phyloP scores from a whole-genome alignment of 2,888 invertebrate genomes.

The Teleogryllus oceanicus region DNA sequence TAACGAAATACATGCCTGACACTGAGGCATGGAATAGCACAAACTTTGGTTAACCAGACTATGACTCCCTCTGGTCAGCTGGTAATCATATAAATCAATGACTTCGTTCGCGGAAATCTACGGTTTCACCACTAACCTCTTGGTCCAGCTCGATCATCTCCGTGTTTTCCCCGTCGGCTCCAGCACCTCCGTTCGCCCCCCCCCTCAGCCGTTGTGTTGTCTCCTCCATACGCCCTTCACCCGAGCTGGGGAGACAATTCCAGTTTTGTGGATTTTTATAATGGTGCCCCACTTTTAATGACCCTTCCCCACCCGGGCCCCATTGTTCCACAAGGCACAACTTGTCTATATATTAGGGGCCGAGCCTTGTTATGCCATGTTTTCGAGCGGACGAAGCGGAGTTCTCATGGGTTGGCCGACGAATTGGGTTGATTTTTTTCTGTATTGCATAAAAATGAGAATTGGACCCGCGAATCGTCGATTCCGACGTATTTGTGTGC shows the following conservation, averaged over 20 bases:
- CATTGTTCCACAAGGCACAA: constrained; percentile 18
- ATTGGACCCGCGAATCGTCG: background rate
- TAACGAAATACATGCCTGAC: too few species aligned
- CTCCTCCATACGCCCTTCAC: background rate
- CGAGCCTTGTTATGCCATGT: constrained; percentile 18
- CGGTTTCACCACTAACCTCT: background rate
- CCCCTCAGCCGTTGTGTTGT: background rate
- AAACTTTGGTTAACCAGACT: too few species aligned
- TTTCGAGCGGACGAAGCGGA: background rate
- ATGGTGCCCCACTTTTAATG: constrained; percentile 11
- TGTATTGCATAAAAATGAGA: background rate
- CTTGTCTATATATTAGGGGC: background rate
- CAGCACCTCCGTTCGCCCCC: background rate
- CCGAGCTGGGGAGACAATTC: background rate
- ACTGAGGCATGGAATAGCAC: too few species aligned
- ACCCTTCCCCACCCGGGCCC: background rate
- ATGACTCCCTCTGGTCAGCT: too few species aligned
- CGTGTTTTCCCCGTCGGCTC: background rate
- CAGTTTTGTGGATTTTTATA: background rate
- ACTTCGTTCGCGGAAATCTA: too few species aligned
- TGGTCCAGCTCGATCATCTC: background rate
- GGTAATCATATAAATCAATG: too few species aligned
- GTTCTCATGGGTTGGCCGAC: background rate
- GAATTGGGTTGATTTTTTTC: background rate
- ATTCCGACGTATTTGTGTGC: background rate